Percentiles rank a stretch among this genome's conserved stretches.
phyloP scores from a whole-genome alignment of 2,888 invertebrate genomes.

The Tenthredo scrophulariae region DNA sequence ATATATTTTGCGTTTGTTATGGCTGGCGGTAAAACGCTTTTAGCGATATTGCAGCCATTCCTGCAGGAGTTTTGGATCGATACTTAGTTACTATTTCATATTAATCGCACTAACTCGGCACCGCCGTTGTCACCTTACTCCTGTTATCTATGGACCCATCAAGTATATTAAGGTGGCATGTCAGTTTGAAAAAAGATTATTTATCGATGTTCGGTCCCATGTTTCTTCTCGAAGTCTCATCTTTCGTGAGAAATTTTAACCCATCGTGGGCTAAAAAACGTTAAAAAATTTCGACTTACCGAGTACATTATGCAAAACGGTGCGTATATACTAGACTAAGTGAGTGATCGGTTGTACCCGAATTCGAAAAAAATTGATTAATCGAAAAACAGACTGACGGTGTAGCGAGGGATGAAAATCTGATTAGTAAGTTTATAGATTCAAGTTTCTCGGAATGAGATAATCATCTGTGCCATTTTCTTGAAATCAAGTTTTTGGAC shows the following conservation, averaged over 20 bases:
- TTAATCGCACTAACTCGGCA: background rate
- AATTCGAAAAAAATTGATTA: no score
- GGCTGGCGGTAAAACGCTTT: conserved; percentile 19
- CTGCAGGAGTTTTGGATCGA: background rate
- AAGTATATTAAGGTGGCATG: background rate
- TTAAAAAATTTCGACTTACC: no score
- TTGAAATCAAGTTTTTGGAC: no score
- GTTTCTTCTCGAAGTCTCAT: background rate
- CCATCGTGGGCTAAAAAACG: no score
- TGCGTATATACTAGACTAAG: no score
- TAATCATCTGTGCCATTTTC: no score
- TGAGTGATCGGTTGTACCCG: no score
- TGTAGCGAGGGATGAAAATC: no score
- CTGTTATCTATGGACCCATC: background rate
- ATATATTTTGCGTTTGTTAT: background rate
- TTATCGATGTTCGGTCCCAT: background rate
- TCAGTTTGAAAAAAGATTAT: background rate
- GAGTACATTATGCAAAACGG: no score
- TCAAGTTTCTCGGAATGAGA: no score
- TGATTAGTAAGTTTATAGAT: no score
- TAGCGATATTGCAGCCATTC: conserved; percentile 20
- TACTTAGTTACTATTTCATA: conserved; percentile 11
- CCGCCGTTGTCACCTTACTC: background rate
- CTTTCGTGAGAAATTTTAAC: background rate
- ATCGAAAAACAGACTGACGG: no score